Evolutionary conservation across 2,113 vertebrate genomes (phyloP).

Genomic region (Chamaetylas fuelleborni): DNA sequence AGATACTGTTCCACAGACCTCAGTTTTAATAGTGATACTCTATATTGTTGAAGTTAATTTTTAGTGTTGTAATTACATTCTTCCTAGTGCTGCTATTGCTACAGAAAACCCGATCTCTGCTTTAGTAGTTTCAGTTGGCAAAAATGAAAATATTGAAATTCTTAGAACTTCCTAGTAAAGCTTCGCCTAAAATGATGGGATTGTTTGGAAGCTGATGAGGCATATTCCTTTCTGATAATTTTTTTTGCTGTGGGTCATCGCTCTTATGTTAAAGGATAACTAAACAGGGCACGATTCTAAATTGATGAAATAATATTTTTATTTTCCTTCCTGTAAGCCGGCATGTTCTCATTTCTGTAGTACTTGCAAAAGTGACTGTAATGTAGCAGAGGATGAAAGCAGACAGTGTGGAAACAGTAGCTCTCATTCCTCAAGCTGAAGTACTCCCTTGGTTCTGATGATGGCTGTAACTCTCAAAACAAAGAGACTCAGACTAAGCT

Average conservation of each 20-base stretch:
- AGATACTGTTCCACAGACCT: background rate
- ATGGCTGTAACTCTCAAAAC: background rate
- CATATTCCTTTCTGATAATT: background rate
- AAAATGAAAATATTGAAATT: background rate
- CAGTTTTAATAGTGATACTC: background rate
- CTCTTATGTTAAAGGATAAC: background rate
- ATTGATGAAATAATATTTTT: background rate
- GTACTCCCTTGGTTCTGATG: background rate
- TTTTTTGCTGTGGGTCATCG: background rate
- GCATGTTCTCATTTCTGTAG: background rate
- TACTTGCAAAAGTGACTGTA: background rate
- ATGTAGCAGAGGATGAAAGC: background rate
- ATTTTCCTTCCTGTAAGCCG: background rate
- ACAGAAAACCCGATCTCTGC: background rate
- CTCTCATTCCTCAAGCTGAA: constrained; percentile 1
- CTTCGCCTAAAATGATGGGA: background rate
- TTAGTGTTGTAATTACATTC: background rate
- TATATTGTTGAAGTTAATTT: background rate
- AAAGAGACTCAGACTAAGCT: background rate
- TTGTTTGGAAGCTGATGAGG: background rate
- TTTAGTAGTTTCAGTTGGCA: background rate
- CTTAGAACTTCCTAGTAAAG: background rate
- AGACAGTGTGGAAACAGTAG: background rate
- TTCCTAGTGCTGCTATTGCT: background rate
- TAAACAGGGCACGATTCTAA: background rate